Percentiles rank a stretch among this genome's conserved stretches.
phyloP scores from a whole-genome alignment of 2,888 invertebrate species.

The Trichopoda pennipes region DNA sequence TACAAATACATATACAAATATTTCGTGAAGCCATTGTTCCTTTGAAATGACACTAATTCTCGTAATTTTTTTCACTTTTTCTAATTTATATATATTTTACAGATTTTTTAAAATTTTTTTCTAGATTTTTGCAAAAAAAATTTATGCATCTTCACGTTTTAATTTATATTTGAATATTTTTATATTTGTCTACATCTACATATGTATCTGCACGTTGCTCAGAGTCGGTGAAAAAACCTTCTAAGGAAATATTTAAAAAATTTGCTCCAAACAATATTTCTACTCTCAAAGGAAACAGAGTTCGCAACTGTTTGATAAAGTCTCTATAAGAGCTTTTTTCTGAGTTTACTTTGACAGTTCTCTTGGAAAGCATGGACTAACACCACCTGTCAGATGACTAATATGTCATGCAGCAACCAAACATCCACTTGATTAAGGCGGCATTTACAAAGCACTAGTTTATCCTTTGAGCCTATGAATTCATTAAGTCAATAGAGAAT shows the following conservation, averaged over 20 bases:
- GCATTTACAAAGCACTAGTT: constrained; percentile 52
- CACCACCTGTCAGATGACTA: constrained; percentile 71
- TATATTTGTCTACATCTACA: constrained; percentile 67
- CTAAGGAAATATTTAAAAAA: constrained; percentile 54
- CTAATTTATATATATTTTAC: constrained; percentile 15
- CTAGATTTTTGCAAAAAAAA: constrained; percentile 1
- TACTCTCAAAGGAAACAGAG: constrained; percentile 38
- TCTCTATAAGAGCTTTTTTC: constrained; percentile 36
- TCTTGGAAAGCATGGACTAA: constrained; percentile 24
- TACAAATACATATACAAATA: constrained; percentile 60
- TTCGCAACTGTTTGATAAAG: constrained; percentile 21
- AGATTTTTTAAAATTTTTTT: constrained; percentile 28
- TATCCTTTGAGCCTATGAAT: constrained; percentile 31
- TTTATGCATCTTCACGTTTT: constrained; percentile 58
- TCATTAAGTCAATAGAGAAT: constrained; percentile 22
- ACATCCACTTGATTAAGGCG: constrained; percentile 59
- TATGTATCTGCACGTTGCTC: constrained; percentile 59
- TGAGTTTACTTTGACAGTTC: constrained; percentile 24
- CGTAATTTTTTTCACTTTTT: constrained; percentile 13
- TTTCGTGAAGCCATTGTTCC: constrained; percentile 16
- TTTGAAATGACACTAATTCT: constrained; percentile 18
- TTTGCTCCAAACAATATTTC: constrained; percentile 36
- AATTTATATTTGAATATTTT: constrained; percentile 43
- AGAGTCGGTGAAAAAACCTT: constrained; percentile 64
- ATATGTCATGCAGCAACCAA: constrained; percentile 56